Conservation (phyloP, 2,797 vertebrate species). For the Siniperca obscura region DNA sequence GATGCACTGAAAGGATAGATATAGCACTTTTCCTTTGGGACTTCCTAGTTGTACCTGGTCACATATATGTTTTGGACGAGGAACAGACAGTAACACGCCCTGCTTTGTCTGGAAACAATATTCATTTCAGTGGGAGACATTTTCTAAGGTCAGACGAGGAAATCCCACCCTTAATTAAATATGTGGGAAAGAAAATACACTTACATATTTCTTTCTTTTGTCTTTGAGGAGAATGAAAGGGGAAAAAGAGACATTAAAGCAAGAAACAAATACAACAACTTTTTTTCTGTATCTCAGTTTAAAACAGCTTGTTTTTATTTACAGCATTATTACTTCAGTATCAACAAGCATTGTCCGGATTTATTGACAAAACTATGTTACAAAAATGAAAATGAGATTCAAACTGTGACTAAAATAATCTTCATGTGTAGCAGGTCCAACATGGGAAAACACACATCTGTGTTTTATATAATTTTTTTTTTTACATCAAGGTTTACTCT, state of each 20-base stretch:
- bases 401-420: neutral
- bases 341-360: slow-evolving; percentile 18
- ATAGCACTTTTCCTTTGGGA: slow-evolving; percentile 63
- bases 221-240: slow-evolving; percentile 10
- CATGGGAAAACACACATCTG: neutral
- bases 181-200: slow-evolving; percentile 46
- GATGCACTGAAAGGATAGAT: slow-evolving; percentile 27
- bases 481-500: neutral
- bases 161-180: slow-evolving; percentile 72
- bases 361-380: slow-evolving; percentile 15
- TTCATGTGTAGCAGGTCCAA: neutral
- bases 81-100: slow-evolving; percentile 68
- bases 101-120: slow-evolving; percentile 77
- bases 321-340: slow-evolving; percentile 53
- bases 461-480: neutral
- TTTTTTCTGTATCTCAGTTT: neutral
- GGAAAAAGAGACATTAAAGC: neutral
- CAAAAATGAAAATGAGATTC: slow-evolving; percentile 11
- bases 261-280: neutral
- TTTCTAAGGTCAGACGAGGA: slow-evolving; percentile 66
- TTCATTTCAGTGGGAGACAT: slow-evolving; percentile 61
- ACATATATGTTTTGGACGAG: slow-evolving; percentile 42
- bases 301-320: slow-evolving; percentile 67
- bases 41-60: slow-evolving; percentile 63
- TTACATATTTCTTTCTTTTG: slow-evolving; percentile 43